Base-by-base conservation (phyloP, 2,888 invertebrate species). In the Elysia crispata region DNA sequence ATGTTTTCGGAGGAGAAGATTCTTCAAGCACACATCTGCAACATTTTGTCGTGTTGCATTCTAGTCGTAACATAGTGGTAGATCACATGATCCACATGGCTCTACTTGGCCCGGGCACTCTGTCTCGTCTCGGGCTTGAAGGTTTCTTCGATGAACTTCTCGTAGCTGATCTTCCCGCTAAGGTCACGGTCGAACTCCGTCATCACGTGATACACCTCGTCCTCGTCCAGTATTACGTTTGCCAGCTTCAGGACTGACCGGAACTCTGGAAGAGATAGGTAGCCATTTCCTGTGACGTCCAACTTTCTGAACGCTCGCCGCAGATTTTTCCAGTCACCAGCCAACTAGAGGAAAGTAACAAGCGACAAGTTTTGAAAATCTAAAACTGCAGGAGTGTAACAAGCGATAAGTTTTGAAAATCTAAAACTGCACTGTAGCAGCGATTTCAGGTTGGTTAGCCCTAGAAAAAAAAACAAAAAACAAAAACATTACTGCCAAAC, bases 251-350 rank as follows among this genome's bases (percentile, higher is more conserved):
- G 87, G 8, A 91, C 91, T 1, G 91, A 89, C 8, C 91, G 87
- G 87, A 91, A 91, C 76, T 91, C 91, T 6, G 90, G 88, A 5
- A 91, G 85, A 11, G 90, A 87, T 25, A 91, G 83, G 69, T 87
- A 88, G 1, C 91, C 91, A 28, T 84, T 83, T 77, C 90, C 90
- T 31, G 72, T 84, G 23, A 82, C 85, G 83, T 91, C 91, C 69
- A 91, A 73, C 82, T 91, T 91, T 80, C 87, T 86, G 87, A 91
- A 91, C 0, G 91, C 90, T 30, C 91, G 86, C 25, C 90, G 86
- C 20, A 91, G 85, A 73, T 89, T 89, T 85, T 91, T 91, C 91
- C 91, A 91, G 80, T 91, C 91, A 23, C 90, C 90, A 1, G 90
- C 86, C 69, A 91, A 82, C 91, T 91, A 85, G 20, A 83, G 69